phyloP scores from a whole-genome alignment of 2,113 vertebrate species.

The Chauna torquata region DNA sequence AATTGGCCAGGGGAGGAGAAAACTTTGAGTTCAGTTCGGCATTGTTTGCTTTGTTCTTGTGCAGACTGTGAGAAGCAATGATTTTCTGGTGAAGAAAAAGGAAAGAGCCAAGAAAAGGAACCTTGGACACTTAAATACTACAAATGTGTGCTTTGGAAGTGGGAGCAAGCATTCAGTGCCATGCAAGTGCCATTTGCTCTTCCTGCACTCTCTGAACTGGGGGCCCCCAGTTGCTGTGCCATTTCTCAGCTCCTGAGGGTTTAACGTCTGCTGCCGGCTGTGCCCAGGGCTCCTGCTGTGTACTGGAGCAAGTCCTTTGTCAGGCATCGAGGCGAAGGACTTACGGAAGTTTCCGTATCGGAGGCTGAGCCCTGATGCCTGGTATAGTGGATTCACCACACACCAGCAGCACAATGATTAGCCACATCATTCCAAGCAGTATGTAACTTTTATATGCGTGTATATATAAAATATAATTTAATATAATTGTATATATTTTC shows the following conservation, averaged over 20 bases:
- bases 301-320: background rate
- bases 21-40: background rate
- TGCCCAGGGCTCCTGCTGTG: background rate
- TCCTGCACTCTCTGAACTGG: background rate
- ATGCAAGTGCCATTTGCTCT: background rate
- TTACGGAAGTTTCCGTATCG: background rate
- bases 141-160: background rate
- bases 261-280: background rate
- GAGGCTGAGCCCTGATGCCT: background rate
- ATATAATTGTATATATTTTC: background rate
- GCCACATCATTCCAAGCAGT: background rate
- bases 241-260: background rate
- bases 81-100: background rate
- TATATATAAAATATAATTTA: background rate
- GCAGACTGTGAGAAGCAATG: background rate
- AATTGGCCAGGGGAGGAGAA: background rate
- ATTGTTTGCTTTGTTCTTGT: background rate
- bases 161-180: accelerated
- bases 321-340: background rate
- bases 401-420: background rate
- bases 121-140: accelerated
- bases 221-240: accelerated
- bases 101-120: background rate
- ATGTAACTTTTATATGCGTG: background rate
- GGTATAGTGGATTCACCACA: background rate